A percentile compares a stretch with the other conserved stretches of the same genome.
Conservation (phyloP, 2,888 invertebrate genomes). For the Azorinus chamasolen region DNA sequence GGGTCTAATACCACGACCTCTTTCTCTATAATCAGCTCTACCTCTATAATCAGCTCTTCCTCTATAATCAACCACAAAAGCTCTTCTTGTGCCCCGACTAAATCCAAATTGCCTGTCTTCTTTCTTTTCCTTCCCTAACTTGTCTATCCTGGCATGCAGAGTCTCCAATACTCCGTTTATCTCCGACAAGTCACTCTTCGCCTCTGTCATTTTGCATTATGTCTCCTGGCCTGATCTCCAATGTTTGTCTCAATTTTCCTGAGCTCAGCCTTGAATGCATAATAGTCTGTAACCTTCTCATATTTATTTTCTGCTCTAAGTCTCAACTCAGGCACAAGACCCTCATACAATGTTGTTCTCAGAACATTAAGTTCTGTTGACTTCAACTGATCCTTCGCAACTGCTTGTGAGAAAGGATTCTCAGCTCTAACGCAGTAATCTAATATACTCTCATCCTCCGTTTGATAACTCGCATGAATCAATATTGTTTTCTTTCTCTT, state of each 20-base stretch:
- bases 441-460: no score
- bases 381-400: no score
- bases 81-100: neutral
- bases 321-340: no score
- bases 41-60: neutral
- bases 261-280: conserved; percentile 13
- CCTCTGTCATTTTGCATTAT: conserved; percentile 5
- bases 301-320: no score
- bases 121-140: conserved; percentile 15
- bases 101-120: neutral
- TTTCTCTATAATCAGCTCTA: neutral
- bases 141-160: conserved; percentile 15
- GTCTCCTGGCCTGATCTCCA: neutral
- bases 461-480: no score
- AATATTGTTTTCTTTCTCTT: no score
- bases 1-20: neutral
- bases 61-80: neutral
- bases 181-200: conserved; percentile 5
- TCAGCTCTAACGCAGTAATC: no score
- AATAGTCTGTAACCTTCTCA: neutral
- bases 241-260: conserved; percentile 13
- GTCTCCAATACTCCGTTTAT: conserved; percentile 10
- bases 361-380: no score
- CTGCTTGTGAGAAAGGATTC: no score
- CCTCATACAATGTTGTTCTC: no score